Percentiles rank a stretch among this genome's conserved stretches.
Evolutionary conservation across 2,888 invertebrate genomes (phyloP).

Genomic region (Temnothorax rugatulus): DNA sequence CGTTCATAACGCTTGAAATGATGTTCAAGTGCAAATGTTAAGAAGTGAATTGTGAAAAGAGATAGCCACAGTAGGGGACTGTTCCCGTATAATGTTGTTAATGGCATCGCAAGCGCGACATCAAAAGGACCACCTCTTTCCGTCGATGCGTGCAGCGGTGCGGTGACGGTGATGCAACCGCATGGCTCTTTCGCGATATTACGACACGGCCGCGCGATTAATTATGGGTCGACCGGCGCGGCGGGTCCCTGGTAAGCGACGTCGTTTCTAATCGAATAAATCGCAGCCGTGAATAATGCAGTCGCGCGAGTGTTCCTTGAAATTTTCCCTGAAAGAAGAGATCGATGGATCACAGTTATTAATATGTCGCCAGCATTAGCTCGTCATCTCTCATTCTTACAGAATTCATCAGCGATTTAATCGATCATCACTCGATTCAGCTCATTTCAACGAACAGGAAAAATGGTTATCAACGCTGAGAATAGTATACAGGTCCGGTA

Average conservation of each 20-base stretch:
- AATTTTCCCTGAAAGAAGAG: not conserved
- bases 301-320: conserved; percentile 41
- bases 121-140: conserved; percentile 79
- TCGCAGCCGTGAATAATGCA: conserved; percentile 64
- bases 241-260: conserved; percentile 36
- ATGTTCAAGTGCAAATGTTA: conserved; percentile 22
- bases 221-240: conserved; percentile 70
- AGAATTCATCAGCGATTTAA: conserved; percentile 20
- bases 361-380: not conserved
- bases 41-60: conserved; percentile 15
- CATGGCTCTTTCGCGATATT: conserved; percentile 77
- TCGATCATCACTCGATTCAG: conserved; percentile 23
- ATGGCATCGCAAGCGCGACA: conserved; percentile 76
- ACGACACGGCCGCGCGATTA: conserved; percentile 77
- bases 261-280: conserved; percentile 66
- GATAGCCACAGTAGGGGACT: conserved; percentile 31
- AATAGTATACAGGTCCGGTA: not conserved
- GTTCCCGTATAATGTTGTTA: conserved; percentile 71
- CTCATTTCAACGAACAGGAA: conserved; percentile 7
- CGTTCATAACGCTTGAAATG: not conserved
- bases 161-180: conserved; percentile 76
- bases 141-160: conserved; percentile 73
- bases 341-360: conserved; percentile 27
- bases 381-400: conserved; percentile 24
- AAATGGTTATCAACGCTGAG: conserved; percentile 14